A percentile compares a stretch with the other conserved stretches of the same genome.
phyloP scores from a whole-genome alignment of 2,888 invertebrate species.

The Dynastes hyllus region DNA sequence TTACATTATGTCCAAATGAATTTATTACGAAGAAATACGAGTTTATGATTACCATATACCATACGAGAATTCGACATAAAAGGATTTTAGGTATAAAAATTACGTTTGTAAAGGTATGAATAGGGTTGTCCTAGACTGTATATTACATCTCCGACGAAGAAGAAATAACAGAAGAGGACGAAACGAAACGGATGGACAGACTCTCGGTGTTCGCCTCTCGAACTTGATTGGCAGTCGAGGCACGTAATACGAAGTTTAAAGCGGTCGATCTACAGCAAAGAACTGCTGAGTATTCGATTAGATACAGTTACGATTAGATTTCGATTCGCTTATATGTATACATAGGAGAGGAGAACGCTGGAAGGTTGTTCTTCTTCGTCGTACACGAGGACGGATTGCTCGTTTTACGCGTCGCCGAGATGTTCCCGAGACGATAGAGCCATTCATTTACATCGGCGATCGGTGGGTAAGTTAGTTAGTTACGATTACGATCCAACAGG shows the following conservation, averaged over 20 bases:
- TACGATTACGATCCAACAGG: background rate
- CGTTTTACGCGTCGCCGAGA: background rate
- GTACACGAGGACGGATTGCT: slow-evolving; percentile 34
- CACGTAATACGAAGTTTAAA: slow-evolving; percentile 59
- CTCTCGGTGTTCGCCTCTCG: background rate
- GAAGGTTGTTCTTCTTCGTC: background rate
- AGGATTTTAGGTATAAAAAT: no score
- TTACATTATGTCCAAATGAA: no score
- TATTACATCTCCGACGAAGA: no score
- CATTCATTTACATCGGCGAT: slow-evolving; percentile 48
- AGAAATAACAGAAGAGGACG: no score
- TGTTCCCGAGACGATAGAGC: slow-evolving; percentile 22
- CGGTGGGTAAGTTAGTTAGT: slow-evolving; percentile 17
- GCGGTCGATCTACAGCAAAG: slow-evolving; percentile 50
- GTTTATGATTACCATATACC: no score
- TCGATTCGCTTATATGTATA: slow-evolving; percentile 54
- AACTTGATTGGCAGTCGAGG: slow-evolving; percentile 63
- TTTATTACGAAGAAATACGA: no score
- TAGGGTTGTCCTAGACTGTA: no score
- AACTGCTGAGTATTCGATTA: slow-evolving; percentile 50
- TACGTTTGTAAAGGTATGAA: no score
- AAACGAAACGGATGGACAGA: no score
- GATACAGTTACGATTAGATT: slow-evolving; percentile 49
- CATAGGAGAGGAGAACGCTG: slow-evolving; percentile 20
- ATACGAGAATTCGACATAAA: no score